These are phyloP conservation scores for Knipowitschia caucasica DNA, from an alignment of 2,797 vertebrate species.

Conservation along the genomic window DNA sequence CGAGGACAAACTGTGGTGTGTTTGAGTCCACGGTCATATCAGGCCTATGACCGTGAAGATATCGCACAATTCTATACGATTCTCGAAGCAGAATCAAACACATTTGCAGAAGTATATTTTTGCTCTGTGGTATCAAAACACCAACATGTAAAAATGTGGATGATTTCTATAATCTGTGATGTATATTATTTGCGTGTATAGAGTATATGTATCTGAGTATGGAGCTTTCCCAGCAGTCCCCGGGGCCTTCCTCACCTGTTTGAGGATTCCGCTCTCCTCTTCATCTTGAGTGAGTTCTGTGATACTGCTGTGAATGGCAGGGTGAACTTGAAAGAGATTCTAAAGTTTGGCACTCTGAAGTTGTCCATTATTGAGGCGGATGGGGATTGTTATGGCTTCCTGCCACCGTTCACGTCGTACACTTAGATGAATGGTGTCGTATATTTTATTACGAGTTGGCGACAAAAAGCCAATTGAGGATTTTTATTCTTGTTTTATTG, in stretches of 20 bases:
- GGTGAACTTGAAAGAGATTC: constrained; percentile 51
- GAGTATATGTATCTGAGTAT: too few relatives aligned
- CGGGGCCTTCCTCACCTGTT: constrained; percentile 57
- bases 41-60: too few relatives aligned
- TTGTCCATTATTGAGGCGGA: constrained; percentile 25
- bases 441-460: constrained; percentile 15
- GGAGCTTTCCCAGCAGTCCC: constrained; percentile 37
- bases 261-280: constrained; percentile 54
- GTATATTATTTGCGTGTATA: too few relatives aligned
- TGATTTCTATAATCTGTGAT: too few relatives aligned
- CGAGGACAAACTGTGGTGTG: too few relatives aligned
- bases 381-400: constrained; percentile 39
- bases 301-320: constrained; percentile 35
- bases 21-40: too few relatives aligned
- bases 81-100: too few relatives aligned
- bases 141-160: too few relatives aligned
- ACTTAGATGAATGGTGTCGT: constrained; percentile 12
- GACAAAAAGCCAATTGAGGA: constrained; percentile 6
- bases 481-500: constrained; percentile 6
- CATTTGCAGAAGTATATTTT: too few relatives aligned
- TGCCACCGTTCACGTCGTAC: constrained; percentile 12
- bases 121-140: too few relatives aligned
- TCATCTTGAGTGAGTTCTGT: constrained; percentile 48
- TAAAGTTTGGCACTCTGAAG: constrained; percentile 33
- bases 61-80: too few relatives aligned